Evolutionary conservation across 2,797 vertebrate genomes (phyloP).

Genomic region (Eutrigla gurnardus): DNA sequence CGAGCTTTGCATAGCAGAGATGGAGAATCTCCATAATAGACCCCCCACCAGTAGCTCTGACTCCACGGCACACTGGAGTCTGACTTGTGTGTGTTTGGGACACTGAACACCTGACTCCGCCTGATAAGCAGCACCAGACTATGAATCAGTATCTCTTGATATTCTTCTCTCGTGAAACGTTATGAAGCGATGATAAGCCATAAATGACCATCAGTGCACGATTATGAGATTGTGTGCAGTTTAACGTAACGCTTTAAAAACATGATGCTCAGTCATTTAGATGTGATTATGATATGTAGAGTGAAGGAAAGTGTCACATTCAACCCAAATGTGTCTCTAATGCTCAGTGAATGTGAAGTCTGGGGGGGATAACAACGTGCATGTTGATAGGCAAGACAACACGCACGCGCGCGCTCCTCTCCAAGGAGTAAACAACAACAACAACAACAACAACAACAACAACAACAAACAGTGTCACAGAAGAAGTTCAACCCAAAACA

Average conservation of each 20-base stretch:
- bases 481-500: not conserved
- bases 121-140: not conserved
- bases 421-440: not conserved
- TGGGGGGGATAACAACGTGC: not conserved
- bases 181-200: constrained; percentile 11
- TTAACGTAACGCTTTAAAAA: not conserved
- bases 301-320: not conserved
- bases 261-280: not conserved
- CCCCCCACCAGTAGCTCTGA: not conserved
- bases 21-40: not conserved
- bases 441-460: not conserved
- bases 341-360: not conserved
- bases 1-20: not conserved
- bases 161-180: constrained; percentile 13
- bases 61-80: not conserved
- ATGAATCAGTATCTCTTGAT: not conserved
- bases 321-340: not conserved
- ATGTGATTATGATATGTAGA: constrained; percentile 13
- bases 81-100: not conserved
- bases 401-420: too few relatives aligned
- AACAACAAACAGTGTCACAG: not conserved
- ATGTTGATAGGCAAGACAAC: not conserved
- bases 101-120: not conserved
- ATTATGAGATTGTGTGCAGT: not conserved
- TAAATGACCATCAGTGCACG: constrained; percentile 10